Base-by-base conservation (phyloP, 2,113 vertebrate species). In the Bettongia penicillata region DNA sequence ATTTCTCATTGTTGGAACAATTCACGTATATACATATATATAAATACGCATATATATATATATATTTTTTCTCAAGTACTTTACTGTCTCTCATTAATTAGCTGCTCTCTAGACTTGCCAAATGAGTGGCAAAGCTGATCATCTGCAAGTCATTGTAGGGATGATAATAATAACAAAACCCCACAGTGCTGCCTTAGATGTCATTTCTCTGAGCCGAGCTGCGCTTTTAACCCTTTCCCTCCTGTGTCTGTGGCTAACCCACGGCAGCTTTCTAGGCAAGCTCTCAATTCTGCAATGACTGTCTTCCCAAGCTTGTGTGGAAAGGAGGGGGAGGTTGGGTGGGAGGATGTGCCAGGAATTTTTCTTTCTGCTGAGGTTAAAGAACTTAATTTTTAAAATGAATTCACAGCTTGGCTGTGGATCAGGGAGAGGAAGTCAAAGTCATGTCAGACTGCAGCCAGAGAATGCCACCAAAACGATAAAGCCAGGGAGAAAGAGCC, bases 381-480 rank as follows among this genome's bases (percentile, higher is more conserved):
- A 91, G 90, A 77, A 96, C 96, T 22, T 92, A 97, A 93, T 94
- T 97, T 96, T 97, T 94, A 77, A 91, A 96, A 91, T 43, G 50
- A 96, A 77, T 89, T 92, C 94, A 91, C 55, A 84, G 50, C 51
- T 94, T 93, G 31, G 89, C 51, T 43, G 47, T 92, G 50, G 90
- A 90, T 52, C 2, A 43, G 91, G 90, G 52, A 16, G 48, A 57
- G 53, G 53, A 51, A 47, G 23, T 84, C 24, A 89, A 55, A 94
- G 92, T 57, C 89, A 48, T n/a, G 53, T 93, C n/a, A 53, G 89
- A 10, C 89, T 55, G 90, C 51, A 51, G 50, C 57, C 51, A 91
- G 31, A 84, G 19, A 84, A 84, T 92, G 68, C 94, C 24, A 57
- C 84, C 90, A 90, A 26, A 55, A 57, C 61, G 31, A 89, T 7